Percentiles rank a stretch among this genome's conserved stretches.
phyloP scores from a whole-genome alignment of 2,113 vertebrate species.

The Philantomba maxwellii region DNA sequence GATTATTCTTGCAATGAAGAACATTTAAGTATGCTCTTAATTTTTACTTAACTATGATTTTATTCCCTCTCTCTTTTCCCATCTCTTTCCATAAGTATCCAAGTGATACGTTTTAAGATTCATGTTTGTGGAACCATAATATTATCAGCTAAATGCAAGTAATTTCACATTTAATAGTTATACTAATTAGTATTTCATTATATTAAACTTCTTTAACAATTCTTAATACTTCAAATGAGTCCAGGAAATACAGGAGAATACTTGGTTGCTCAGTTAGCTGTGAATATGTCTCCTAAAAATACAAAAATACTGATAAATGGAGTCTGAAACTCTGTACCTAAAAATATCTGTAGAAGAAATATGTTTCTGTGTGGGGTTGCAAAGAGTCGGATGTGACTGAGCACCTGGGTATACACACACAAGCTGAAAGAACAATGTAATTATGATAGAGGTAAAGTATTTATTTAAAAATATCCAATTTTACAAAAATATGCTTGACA shows the following conservation, averaged over 20 bases:
- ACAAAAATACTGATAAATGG: background rate
- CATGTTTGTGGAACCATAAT: conserved; percentile 20
- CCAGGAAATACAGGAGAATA: background rate
- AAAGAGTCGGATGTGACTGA: background rate
- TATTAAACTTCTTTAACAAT: conserved; percentile 13
- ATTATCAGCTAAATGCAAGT: conserved; percentile 31
- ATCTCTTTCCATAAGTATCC: background rate
- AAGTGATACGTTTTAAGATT: conserved; percentile 33
- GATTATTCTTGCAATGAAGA: background rate
- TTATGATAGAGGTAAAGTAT: background rate
- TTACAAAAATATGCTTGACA: background rate
- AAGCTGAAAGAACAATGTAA: background rate
- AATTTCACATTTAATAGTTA: conserved; percentile 52
- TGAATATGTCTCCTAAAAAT: background rate
- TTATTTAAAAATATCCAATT: background rate
- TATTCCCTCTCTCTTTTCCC: background rate
- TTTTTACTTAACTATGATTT: conserved; percentile 2
- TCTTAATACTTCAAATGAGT: background rate
- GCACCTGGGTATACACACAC: background rate
- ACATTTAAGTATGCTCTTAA: background rate
- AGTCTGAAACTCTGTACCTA: background rate
- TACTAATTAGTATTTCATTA: conserved; percentile 46
- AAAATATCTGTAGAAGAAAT: background rate
- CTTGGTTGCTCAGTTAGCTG: background rate
- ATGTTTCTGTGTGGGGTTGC: background rate